Evolutionary conservation across 1,140 invertebrate genomes (phyloP).

Genomic region (Triops longicaudatus): DNA sequence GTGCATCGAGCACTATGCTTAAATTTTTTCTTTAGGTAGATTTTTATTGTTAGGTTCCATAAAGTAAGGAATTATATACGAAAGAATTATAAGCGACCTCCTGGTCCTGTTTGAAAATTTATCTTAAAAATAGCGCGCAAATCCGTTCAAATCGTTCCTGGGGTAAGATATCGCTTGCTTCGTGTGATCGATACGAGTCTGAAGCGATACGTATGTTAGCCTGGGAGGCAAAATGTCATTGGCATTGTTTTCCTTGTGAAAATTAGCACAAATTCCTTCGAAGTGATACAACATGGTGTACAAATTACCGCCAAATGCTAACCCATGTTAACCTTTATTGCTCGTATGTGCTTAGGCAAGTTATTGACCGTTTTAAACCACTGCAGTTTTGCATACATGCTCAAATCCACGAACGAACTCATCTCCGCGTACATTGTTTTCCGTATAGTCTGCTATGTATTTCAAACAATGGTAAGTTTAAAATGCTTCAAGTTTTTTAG

Average conservation of each 20-base stretch:
- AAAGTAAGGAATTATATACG: too few relatives aligned
- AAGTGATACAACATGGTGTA: background rate
- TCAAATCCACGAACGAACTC: background rate
- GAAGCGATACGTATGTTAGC: background rate
- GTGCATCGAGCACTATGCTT: too few relatives aligned
- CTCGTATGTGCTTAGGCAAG: background rate
- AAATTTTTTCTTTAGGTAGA: too few relatives aligned
- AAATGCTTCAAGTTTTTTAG: background rate
- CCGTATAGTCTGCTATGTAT: background rate
- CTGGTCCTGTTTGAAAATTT: too few relatives aligned
- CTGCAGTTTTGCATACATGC: background rate
- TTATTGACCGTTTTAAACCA: background rate
- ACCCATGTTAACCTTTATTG: background rate
- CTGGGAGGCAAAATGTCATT: background rate
- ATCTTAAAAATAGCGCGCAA: too few relatives aligned
- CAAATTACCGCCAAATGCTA: background rate
- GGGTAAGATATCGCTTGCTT: too few relatives aligned
- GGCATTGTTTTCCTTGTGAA: conserved; percentile 2
- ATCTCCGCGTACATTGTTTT: background rate
- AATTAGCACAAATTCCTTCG: background rate
- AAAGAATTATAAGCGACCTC: too few relatives aligned
- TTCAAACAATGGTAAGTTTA: background rate
- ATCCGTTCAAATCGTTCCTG: too few relatives aligned
- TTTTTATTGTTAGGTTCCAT: too few relatives aligned
- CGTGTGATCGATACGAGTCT: too few relatives aligned